Base-by-base conservation (phyloP, 2,113 vertebrate species). In the Hippoglossus stenolepis region DNA sequence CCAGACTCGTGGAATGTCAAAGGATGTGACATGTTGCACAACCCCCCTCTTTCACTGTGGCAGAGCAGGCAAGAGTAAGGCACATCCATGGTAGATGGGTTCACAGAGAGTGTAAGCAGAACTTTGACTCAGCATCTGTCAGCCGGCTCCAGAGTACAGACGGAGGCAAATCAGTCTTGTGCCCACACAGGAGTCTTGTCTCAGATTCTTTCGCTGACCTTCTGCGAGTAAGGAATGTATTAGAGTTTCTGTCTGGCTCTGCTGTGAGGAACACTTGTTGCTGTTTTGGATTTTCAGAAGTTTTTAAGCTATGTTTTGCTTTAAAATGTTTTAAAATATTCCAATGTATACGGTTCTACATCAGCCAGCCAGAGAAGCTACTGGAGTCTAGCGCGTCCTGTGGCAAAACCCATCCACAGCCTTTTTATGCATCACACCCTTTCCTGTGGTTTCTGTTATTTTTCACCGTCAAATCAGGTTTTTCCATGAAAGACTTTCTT, bases 21-120 rank as follows among this genome's bases (percentile, higher is more conserved):
- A 72, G 71, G 86, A 84, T 83, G 82, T 83, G 79, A 80, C 67
- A 75, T 80, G 85, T 93, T 91, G 67, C 79, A 58, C 86, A 92
- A 92, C 76, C 51, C 75, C n/a, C 38, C 35, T 43, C 40, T 69
- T 74, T 72, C 38, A 61, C 66, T 70, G 64, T 43, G 73, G 64
- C 64, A 57, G 59, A 71, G 62, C 65, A 45, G 28, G 66, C 76
- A 40, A 73, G 75, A 87, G 73, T 80, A 65, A 89, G 79, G 87
- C 90, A 77, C 53, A n/a, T n/a, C n/a, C n/a, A n/a, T 84, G 73
- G 68, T 77, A 67, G 40, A 51, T 1, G 23, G 62, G 56, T 59
- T 35, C 73, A 73, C 45, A 54, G 73, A 80, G 79, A 73, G 63
- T 24, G 31, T 70, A 77, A 57, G 75, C 65, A 80, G 31, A 80